Percentiles rank a stretch among this genome's conserved stretches.
Evolutionary conservation across 2,113 vertebrate species (phyloP).

Genomic region (Gallinago media): DNA sequence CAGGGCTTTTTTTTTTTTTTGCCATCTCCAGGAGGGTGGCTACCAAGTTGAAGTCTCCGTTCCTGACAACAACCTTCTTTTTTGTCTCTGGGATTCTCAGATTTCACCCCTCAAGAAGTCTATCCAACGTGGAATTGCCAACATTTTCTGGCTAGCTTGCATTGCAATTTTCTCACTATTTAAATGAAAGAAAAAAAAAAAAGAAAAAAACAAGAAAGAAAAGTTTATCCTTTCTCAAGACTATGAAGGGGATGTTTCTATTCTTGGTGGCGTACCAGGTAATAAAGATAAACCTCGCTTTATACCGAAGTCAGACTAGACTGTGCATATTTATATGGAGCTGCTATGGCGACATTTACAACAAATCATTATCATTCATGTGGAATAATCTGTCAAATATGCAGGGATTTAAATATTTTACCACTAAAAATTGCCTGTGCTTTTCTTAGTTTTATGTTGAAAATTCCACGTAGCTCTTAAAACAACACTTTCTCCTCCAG

Average conservation of each 20-base stretch:
- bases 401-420: constrained; percentile 46
- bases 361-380: constrained; percentile 20
- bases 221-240: neutral
- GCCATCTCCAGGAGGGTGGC: neutral
- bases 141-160: constrained; percentile 28
- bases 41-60: constrained; percentile 19
- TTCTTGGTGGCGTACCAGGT: neutral
- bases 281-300: constrained; percentile 10
- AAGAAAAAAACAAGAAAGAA: neutral
- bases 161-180: constrained; percentile 40
- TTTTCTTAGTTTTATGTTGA: constrained; percentile 40
- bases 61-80: constrained; percentile 27
- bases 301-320: neutral
- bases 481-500: constrained; percentile 54
- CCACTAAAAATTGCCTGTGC: neutral
- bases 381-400: constrained; percentile 54
- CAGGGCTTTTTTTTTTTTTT: neutral
- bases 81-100: constrained; percentile 22
- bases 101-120: constrained; percentile 6
- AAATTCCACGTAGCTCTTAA: constrained; percentile 43
- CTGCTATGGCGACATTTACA: constrained; percentile 27
- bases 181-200: neutral
- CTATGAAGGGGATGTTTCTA: neutral
- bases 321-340: constrained; percentile 13
- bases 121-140: neutral